Evolutionary conservation across 2,888 invertebrate species (phyloP), one percentile per base, ranked within the genome.

Genomic region (Choreutis nemorana): DNA sequence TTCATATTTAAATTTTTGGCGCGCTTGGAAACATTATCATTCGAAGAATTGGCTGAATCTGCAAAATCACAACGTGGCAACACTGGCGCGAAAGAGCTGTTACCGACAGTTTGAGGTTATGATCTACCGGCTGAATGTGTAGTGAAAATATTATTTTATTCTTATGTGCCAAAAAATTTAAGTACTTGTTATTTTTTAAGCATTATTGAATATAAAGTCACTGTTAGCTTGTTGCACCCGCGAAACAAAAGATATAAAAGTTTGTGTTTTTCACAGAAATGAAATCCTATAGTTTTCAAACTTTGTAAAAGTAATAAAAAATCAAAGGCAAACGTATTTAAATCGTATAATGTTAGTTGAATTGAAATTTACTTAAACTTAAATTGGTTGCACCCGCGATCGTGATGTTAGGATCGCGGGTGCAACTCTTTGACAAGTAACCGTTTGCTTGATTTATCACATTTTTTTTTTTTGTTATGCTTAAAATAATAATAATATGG

Each of bases 301-400:
- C 30, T n/a, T n/a, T 35, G 28, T 13, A 33, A 28, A 34, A 38
- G 31, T 32, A 34, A 34, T 29, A 34, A 35, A 14, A 32, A 29
- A 33, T 32, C 26, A 30, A 34, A 36, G 16, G 11, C 12, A 33
- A 36, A 33, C 6, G 32, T 20, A n/a, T 26, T 29, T 37, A 25
- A 25, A 27, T 11, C 26, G 27, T 33, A 16, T 34, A 31, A 26
- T 33, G 22, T 10, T 10, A 16, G 22, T 30, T 34, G 15, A 15
- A 13, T 37, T 34, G 21, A 37, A 33, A 33, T 35, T 18, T 26
- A 28, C 28, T 18, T 21, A 23, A 23, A 32, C 27, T 35, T 16
- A 34, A 38, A 38, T 31, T 25, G 24, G 35, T 36, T 31, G 32
- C 34, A 34, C 33, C 33, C 31, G 29, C 31, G n/a, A n/a, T n/a